phyloP scores from a whole-genome alignment of 2,797 vertebrate species.

The Silurus aristotelis region DNA sequence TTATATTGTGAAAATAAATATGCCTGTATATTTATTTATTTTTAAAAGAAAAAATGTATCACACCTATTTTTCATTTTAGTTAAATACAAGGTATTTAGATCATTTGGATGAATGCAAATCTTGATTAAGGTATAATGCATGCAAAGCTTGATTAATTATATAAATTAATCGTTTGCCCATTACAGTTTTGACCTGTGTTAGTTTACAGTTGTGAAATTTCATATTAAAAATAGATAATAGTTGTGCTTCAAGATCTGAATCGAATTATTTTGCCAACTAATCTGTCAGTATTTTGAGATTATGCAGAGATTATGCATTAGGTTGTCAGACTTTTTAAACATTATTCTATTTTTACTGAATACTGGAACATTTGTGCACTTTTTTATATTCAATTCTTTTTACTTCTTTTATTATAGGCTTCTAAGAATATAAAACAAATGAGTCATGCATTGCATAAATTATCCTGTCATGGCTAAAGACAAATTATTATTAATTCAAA shows the following conservation, averaged over 20 bases:
- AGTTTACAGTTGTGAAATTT: not conserved
- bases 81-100: too few relatives aligned
- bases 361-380: not conserved
- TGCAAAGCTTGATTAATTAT: not conserved
- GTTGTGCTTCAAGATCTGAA: not conserved
- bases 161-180: not conserved
- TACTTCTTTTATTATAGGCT: not conserved
- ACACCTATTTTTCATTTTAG: not conserved
- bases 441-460: constrained; percentile 1
- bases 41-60: not conserved
- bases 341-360: not conserved
- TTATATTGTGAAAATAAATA: not conserved
- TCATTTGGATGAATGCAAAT: not conserved
- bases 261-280: not conserved
- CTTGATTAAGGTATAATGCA: not conserved
- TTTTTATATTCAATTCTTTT: constrained; percentile 15
- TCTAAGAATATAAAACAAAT: constrained; percentile 4
- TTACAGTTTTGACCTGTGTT: not conserved
- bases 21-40: not conserved
- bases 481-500: constrained; percentile 7
- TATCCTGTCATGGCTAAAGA: not conserved
- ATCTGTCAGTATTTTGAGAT: not conserved
- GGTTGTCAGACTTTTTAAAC: not conserved
- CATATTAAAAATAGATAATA: not conserved
- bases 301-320: not conserved